Base-by-base conservation (phyloP, 2,797 vertebrate genomes). In the Enteromius thamalakanensis region DNA sequence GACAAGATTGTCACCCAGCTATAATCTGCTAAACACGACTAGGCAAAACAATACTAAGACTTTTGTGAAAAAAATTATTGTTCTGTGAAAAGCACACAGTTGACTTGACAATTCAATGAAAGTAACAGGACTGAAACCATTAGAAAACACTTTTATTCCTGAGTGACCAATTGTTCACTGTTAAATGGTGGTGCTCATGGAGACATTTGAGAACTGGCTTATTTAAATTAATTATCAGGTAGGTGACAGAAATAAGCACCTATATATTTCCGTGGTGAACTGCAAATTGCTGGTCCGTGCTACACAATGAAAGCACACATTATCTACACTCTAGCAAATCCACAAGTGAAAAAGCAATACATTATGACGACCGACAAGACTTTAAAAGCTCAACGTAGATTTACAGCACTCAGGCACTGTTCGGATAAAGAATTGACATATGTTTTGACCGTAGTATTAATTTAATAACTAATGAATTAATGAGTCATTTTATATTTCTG, bases 141-240 rank as follows among this genome's bases (percentile, higher is more conserved):
- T 77, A 19, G 9, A 84, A 68, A 53, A 47, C 1, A 4, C 29
- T 40, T 14, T 40, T 7, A 26, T 71, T 76, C 12, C n/a, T 53
- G 21, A 1, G 19, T 49, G 64, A 19, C 15, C 19, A n/a, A 14
- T 2, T 34, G 53, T 75, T 71, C 21, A 1, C 1, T 2, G 21
- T 47, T 32, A 58, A 58, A 49, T 11, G 4, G 1, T 23, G 15
- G 47, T 3, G 4, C 65, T 67, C 40, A 1, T 2, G 3, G 29
- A 51, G 81, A 86, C 69, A 86, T 79, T 67, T 3, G 53, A 84
- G 79, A 79, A 47, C 6, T 6, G n/a, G 32, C 19, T 69, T 69
- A 45, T 69, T 67, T 70, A 58, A 82, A 76, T 82, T 12, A 60
- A 65, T 42, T 21, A 83, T 64, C 80, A 76, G 65, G 49, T 65